phyloP scores from a whole-genome alignment of 2,888 invertebrate species.

The Augiades crinisus region DNA sequence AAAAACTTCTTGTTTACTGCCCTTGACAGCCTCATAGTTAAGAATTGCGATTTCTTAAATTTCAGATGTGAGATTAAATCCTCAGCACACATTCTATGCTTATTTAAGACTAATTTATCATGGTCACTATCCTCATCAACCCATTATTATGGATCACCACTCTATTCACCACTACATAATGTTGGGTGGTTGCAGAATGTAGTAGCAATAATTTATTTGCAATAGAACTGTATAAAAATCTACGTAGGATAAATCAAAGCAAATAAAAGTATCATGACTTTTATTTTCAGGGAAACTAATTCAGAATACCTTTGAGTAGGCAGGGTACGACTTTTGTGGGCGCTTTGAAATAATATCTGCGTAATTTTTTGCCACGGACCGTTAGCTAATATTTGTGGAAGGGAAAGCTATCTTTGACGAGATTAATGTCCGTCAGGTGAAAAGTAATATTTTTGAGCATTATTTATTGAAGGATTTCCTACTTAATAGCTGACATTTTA shows the following conservation, averaged over 20 bases:
- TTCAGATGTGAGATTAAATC: no score
- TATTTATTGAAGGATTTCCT: conserved; percentile 2
- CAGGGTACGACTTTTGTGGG: conserved; percentile 47
- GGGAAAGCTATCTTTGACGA: conserved; percentile 19
- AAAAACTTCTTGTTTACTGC: no score
- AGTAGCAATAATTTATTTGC: no score
- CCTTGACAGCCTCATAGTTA: no score
- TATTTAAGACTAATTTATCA: no score
- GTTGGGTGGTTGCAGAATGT: no score
- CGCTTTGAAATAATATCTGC: conserved; percentile 23
- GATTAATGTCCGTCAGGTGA: conserved; percentile 16
- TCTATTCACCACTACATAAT: no score
- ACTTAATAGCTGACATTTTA: background rate
- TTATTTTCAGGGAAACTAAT: conserved; percentile 5
- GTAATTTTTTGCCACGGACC: conserved; percentile 23
- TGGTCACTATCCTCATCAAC: no score
- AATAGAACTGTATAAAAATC: background rate
- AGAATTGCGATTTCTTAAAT: no score
- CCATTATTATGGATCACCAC: no score
- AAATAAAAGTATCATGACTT: conserved; percentile 1
- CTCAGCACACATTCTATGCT: no score
- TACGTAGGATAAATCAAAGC: background rate
- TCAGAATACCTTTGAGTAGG: background rate
- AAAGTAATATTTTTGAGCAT: conserved; percentile 30
- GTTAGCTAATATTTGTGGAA: conserved; percentile 22